Base-by-base conservation (phyloP, 2,888 invertebrate species). In the Cantharis rufa region DNA sequence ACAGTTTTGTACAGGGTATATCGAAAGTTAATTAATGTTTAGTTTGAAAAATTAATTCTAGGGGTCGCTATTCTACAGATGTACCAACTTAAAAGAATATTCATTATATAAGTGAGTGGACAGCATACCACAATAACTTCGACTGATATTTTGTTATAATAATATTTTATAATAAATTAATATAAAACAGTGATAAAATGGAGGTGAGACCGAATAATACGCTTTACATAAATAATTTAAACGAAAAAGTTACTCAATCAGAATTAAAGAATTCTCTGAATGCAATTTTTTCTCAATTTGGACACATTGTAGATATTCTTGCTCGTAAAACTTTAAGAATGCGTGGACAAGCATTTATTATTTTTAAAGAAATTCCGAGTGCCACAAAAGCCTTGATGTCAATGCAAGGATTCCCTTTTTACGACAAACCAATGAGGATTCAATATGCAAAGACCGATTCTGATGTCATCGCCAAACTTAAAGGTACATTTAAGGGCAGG, bases 351-450 rank as follows among this genome's bases (percentile, higher is more conserved):
- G 99, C 98, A 1, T 99, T 99, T 90, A 98, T 99, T n/a, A 96
- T 98, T 83, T 99, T 99, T 86, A 98, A 98, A 86, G 98, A 99
- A 89, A 97, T 99, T 76, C 94, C 95, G 73, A 97, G 98, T 88
- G 96, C 98, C 0, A 97, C 98, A 0, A 98, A 97, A 87, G 99
- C 99, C 0, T 88, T 99, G 68, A 91, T 98, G 82, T 97, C 99
- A 16, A 99, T 99, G 98, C 99, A 98, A 89, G 99, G 98, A 70
- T 99, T 99, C 88, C 99, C 99, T 7, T 99, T 99, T 89, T 99
- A 99, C 88, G 99, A 99, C 84, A 99, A 99, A 90, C 98, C 98
- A 69, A 98, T 99, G 99, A 93, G 98, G 87, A 99, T 99, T 86
- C 96, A 97, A 84, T 99, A 98, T 88, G 91, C 96, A 1, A 98